A percentile compares a stretch with the other conserved stretches of the same genome.
phyloP scores from a whole-genome alignment of 2,888 invertebrate genomes.

The Agriopis aurantiaria region DNA sequence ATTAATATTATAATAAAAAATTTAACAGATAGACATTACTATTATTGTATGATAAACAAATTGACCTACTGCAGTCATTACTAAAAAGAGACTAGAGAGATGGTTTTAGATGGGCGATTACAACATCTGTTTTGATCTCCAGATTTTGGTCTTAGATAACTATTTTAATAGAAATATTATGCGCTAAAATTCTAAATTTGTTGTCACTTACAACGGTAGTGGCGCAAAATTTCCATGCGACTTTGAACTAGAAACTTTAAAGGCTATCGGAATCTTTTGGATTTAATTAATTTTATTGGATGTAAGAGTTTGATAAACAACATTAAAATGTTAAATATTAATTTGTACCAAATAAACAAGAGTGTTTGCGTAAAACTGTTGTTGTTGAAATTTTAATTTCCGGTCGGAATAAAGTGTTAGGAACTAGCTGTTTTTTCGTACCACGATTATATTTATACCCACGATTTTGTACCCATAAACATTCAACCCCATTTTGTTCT shows the following conservation, averaged over 20 bases:
- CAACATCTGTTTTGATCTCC: too few relatives aligned
- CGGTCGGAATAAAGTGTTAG: neutral
- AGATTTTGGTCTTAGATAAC: too few relatives aligned
- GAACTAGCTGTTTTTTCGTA: too few relatives aligned
- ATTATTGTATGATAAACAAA: too few relatives aligned
- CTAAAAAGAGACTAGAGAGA: too few relatives aligned
- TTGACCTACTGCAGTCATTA: too few relatives aligned
- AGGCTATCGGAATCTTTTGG: slow-evolving; percentile 26
- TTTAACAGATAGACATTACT: too few relatives aligned
- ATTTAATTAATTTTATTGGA: slow-evolving; percentile 8
- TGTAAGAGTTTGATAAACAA: slow-evolving; percentile 17
- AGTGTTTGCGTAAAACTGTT: neutral
- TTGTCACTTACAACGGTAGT: slow-evolving; percentile 4
- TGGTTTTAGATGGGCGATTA: too few relatives aligned
- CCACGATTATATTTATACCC: too few relatives aligned
- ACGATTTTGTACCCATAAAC: too few relatives aligned
- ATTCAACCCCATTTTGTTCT: too few relatives aligned
- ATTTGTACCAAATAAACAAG: slow-evolving; percentile 28
- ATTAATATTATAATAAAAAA: too few relatives aligned
- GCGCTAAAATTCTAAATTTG: neutral
- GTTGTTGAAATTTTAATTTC: neutral
- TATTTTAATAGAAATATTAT: neutral
- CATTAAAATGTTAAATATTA: slow-evolving; percentile 14
- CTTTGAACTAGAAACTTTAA: slow-evolving; percentile 22
- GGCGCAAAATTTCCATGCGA: slow-evolving; percentile 11